phyloP scores from a whole-genome alignment of 2,113 vertebrate genomes.

The Paradoxurus hermaphroditus region DNA sequence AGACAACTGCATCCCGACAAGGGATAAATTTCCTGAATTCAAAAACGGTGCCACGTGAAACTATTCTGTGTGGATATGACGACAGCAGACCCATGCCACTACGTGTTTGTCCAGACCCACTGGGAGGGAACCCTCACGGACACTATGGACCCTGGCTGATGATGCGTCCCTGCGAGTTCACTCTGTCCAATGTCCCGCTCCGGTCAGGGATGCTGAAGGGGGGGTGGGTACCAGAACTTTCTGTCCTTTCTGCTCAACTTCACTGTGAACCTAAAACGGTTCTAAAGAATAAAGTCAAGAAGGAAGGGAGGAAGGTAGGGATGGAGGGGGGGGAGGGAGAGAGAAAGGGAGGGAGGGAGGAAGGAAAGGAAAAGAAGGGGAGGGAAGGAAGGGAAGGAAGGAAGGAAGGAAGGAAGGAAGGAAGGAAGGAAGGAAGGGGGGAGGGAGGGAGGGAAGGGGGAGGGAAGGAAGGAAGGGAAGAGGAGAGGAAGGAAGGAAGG shows the following conservation, averaged over 20 bases:
- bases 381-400: not conserved
- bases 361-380: not conserved
- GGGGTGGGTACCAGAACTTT: not conserved
- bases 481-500: no score
- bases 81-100: not conserved
- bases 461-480: no score
- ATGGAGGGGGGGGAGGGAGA: no score
- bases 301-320: not conserved
- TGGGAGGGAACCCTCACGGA: not conserved
- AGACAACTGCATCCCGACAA: not conserved
- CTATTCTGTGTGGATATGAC: not conserved
- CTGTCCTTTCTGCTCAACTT: not conserved
- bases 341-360: no score
- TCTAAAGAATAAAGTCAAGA: not conserved
- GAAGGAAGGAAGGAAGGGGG: not conserved
- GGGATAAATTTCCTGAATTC: not conserved
- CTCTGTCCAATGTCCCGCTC: not conserved
- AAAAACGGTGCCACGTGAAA: not conserved
- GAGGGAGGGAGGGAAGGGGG: not conserved
- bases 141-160: not conserved
- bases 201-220: no score
- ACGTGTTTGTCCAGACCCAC: not conserved
- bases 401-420: no score
- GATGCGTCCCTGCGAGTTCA: not conserved
- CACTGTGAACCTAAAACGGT: not conserved